These are phyloP conservation scores for Apogon hyalosoma DNA, from an alignment of 2,797 vertebrate species.

Conservation along the genomic window DNA sequence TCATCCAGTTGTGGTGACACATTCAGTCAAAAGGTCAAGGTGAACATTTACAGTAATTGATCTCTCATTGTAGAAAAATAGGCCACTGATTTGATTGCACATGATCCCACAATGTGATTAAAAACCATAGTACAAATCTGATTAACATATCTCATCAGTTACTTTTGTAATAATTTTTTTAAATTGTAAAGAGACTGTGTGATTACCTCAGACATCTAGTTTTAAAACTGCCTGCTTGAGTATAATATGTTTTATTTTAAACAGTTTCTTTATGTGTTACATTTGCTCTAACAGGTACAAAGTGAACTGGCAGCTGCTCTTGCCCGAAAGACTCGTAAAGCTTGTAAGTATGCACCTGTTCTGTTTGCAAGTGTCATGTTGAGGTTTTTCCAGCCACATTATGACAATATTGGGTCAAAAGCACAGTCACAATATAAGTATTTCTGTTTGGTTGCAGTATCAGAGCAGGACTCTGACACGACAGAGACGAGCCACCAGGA, in stretches of 20 bases:
- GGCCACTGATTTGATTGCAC: too few species aligned
- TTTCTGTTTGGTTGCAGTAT: slow-evolving; percentile 75
- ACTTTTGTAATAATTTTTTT: too few species aligned
- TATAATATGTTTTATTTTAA: neutral
- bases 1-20: too few species aligned
- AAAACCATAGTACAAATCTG: too few species aligned
- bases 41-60: too few species aligned
- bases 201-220: neutral
- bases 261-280: neutral
- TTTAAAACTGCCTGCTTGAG: neutral
- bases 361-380: neutral
- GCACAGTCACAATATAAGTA: neutral
- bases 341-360: slow-evolving; percentile 75
- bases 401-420: neutral
- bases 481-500: slow-evolving; percentile 75
- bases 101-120: too few species aligned
- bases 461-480: slow-evolving; percentile 83
- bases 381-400: neutral
- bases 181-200: too few species aligned
- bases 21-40: too few species aligned
- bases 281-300: slow-evolving; percentile 86
- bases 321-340: slow-evolving; percentile 94
- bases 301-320: slow-evolving; percentile 94
- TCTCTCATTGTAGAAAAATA: too few species aligned
- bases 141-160: too few species aligned